These are phyloP conservation scores for Neuroscelio doddi DNA, from an alignment of 2,888 invertebrate genomes.

Conservation along the genomic window DNA sequence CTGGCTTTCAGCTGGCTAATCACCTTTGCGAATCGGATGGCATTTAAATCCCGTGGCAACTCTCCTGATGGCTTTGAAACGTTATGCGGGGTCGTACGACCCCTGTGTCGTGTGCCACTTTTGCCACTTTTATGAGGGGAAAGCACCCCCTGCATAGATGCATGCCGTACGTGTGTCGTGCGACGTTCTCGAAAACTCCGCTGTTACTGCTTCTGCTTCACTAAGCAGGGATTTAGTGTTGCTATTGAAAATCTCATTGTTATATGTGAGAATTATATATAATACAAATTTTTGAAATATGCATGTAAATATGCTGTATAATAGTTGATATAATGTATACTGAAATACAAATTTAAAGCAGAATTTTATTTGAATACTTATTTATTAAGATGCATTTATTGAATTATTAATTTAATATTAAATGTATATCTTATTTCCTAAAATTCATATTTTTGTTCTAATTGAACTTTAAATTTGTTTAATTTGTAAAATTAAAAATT, in stretches of 20 bases:
- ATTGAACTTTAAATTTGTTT: too few species aligned
- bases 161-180: slow-evolving; percentile 32
- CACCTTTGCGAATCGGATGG: slow-evolving; percentile 50
- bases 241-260: too few species aligned
- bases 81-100: slow-evolving; percentile 53
- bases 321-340: background rate
- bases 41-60: slow-evolving; percentile 56
- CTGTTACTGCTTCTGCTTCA: too few species aligned
- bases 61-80: slow-evolving; percentile 50
- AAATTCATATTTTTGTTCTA: too few species aligned
- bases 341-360: background rate
- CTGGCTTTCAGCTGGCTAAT: slow-evolving; percentile 52
- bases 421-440: too few species aligned
- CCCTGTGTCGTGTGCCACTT: slow-evolving; percentile 55
- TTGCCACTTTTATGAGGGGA: slow-evolving; percentile 53
- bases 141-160: slow-evolving; percentile 47
- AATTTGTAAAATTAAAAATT: too few species aligned
- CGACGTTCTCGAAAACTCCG: slow-evolving; percentile 40
- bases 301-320: slow-evolving; percentile 1
- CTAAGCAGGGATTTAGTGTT: slow-evolving; percentile 17
- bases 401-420: background rate
- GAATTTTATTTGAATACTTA: background rate
- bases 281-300: too few species aligned
- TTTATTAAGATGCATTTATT: background rate
- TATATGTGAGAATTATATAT: too few species aligned